Evolutionary conservation across 2,797 vertebrate species (phyloP), one percentile per base, ranked within the genome.

Genomic region (Anableps anableps): DNA sequence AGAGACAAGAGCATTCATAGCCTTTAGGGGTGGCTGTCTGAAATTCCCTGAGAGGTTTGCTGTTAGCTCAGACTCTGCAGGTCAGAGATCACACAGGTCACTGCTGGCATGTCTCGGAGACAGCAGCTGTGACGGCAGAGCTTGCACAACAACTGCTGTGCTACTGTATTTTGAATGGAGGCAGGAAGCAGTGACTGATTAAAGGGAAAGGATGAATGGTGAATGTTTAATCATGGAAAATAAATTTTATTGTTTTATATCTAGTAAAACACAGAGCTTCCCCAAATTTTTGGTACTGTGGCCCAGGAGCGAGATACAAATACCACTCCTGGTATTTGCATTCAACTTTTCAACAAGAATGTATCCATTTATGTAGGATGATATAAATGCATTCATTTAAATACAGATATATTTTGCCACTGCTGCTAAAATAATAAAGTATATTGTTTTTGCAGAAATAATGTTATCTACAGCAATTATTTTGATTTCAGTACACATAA

Each of bases 1-100:
- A 88, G 80, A 91, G 83, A 87, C 64, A n/a, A 84, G 90, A 93
- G 90, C 87, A 88, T 85, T 91, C 80, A 68, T 51, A 53, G 89
- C 82, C 91, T 91, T 86, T 72, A 81, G 88, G 83, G 89, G 86
- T 45, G 85, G 85, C 92, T 89, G 90, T 76, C 75, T 89, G 75
- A 88, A 92, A 93, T 91, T 92, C 88, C 88, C 87, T 83, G 83
- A 93, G 86, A 79, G 77, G 74, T 77, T 87, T 85, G 80, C 80
- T 82, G 85, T 83, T 91, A 88, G 90, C 88, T 90, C 66, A 80
- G 75, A 83, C 78, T 76, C 75, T 17, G 36, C 73, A 81, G 89
- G 90, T 91, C 88, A 88, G 72, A 86, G 89, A 53, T 82, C 90
- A 85, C 72, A 26, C 36, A 47, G 16, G 77, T 84, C 78, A 76